Base-by-base conservation (phyloP, 2,113 vertebrate genomes). In the Python bivittatus region DNA sequence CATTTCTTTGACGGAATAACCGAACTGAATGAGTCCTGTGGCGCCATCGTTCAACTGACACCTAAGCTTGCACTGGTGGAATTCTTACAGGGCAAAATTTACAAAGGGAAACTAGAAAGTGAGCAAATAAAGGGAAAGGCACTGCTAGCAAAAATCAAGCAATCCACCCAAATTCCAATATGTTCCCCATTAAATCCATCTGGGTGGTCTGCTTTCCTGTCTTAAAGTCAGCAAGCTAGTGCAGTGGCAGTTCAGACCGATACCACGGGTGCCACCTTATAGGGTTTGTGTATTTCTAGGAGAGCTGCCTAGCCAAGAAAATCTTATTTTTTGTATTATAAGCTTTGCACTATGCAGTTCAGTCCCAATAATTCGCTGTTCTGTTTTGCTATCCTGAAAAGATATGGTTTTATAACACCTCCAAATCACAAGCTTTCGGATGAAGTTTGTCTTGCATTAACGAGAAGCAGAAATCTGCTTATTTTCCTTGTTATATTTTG, bases 131-230 rank as follows among this genome's bases (percentile, higher is more conserved):
- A 79, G 44, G 57, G 83, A 53, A 58, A 90, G 25, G 52, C 4
- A 2, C 72, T 57, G 17, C 44, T 15, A 54, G 11, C 64, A 56
- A 1, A 60, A 3, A 0, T 13, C 2, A 72, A 86, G 42, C 58
- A 17, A 44, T 6, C 42, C 68, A 72, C 83, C 42, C 64, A 42
- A 88, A 92, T 89, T n/a, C 88, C 3, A 95, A 95, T 85, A 87
- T 93, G 94, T 25, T 96, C 93, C 93, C 84, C 0, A 89, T 94
- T 94, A 94, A 57, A 85, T 12, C 91, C 44, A 29, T 85, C 12
- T n/a, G 6, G 29, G n/a, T 1, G 57, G 33, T 33, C 86, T 1
- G 3, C 0, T 89, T 87, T 89, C 91, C 72, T n/a, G 38, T 86
- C 90, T 8, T 9, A 20, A 2, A 33, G 1, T 52, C n/a, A 44